Evolutionary conservation across 2,797 vertebrate species (phyloP).

Genomic region (Microctenopoma stevenorrisi): DNA sequence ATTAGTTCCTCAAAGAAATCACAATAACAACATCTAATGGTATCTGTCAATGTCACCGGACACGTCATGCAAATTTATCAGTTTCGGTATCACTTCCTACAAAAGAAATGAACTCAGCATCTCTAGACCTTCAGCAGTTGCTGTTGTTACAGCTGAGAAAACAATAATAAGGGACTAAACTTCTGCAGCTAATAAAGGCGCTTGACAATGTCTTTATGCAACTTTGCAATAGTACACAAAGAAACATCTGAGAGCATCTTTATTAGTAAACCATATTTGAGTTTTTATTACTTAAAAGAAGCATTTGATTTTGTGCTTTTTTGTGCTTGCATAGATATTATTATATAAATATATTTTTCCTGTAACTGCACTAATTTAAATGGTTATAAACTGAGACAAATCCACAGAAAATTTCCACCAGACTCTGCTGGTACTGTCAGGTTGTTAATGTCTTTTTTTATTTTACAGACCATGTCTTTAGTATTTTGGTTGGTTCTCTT

Average conservation of each 20-base stretch:
- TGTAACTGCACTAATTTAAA: background rate
- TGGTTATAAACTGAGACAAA: background rate
- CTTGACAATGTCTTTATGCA: background rate
- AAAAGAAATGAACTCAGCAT: constrained; percentile 21
- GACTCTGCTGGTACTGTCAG: background rate
- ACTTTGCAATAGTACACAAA: background rate
- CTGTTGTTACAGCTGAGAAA: constrained; percentile 4
- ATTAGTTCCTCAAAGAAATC: background rate
- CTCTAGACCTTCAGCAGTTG: background rate
- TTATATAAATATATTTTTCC: background rate
- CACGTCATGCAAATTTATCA: constrained; percentile 5
- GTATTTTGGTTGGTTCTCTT: background rate
- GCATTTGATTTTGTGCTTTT: background rate
- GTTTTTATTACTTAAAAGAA: background rate
- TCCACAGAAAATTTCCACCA: background rate
- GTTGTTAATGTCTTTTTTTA: constrained; percentile 11
- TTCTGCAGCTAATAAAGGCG: constrained; percentile 7
- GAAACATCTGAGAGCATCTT: background rate
- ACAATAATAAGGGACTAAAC: constrained; percentile 14
- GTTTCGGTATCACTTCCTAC: constrained; percentile 23
- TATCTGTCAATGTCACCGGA: background rate
- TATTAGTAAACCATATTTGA: too few relatives aligned
- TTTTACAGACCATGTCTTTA: background rate
- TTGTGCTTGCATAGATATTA: background rate
- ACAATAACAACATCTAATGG: background rate